Conservation (phyloP, 2,888 invertebrate genomes). For the Phlogophora meticulosa region DNA sequence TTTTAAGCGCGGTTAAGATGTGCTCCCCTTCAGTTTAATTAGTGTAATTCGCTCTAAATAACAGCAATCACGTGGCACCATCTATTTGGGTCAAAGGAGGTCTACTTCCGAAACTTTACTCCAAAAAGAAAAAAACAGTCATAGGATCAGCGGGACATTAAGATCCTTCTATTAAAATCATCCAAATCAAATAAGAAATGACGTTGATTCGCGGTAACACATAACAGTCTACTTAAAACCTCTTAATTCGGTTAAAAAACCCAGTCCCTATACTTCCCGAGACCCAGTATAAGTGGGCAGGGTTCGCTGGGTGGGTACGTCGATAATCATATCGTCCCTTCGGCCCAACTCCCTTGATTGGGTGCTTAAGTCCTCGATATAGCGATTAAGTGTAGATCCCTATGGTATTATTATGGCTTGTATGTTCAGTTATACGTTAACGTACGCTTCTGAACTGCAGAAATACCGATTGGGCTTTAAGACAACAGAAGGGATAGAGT, state of each 20-base stretch:
- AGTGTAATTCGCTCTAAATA: too few relatives aligned
- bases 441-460: neutral
- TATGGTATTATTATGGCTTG: slow-evolving; percentile 31
- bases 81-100: too few relatives aligned
- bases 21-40: too few relatives aligned
- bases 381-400: slow-evolving; percentile 62
- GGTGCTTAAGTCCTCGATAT: slow-evolving; percentile 66
- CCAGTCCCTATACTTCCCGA: slow-evolving; percentile 11
- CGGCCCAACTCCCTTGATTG: slow-evolving; percentile 64
- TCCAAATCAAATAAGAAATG: neutral
- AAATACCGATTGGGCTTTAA: neutral
- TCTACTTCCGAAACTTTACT: too few relatives aligned
- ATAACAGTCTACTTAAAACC: too few relatives aligned
- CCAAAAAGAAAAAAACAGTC: too few relatives aligned
- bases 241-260: slow-evolving; percentile 19
- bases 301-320: slow-evolving; percentile 24
- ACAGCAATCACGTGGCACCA: too few relatives aligned
- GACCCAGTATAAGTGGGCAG: slow-evolving; percentile 3
- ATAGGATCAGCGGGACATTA: too few relatives aligned
- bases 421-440: slow-evolving; percentile 30
- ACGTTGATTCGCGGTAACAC: neutral
- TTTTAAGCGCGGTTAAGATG: too few relatives aligned
- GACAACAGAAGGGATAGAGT: neutral
- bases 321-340: slow-evolving; percentile 63
- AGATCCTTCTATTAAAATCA: neutral